Percentiles rank a stretch among this genome's conserved stretches.
phyloP scores from a whole-genome alignment of 2,797 vertebrate species.

The Argya squamiceps region DNA sequence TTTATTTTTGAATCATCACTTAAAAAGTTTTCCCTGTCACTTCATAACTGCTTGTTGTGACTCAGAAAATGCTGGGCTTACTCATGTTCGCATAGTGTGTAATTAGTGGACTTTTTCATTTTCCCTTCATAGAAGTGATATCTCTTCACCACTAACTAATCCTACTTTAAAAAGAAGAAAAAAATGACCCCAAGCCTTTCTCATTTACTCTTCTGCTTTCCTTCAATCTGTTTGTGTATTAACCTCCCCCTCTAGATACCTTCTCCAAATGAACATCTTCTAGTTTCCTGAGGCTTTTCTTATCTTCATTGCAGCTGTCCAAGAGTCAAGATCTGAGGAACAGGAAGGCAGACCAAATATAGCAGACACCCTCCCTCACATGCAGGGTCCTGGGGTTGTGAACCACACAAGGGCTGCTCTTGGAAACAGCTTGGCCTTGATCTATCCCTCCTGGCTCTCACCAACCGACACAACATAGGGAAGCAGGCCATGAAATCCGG shows the following conservation, averaged over 20 bases:
- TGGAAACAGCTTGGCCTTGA: not conserved
- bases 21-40: constrained; percentile 60
- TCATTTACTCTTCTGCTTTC: constrained; percentile 31
- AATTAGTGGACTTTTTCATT: constrained; percentile 61
- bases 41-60: constrained; percentile 53
- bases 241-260: constrained; percentile 37
- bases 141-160: constrained; percentile 15
- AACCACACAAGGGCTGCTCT: not conserved
- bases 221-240: constrained; percentile 44
- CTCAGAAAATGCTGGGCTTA: constrained; percentile 58
- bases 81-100: constrained; percentile 1
- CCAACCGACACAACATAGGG: not conserved
- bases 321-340: constrained; percentile 48
- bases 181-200: constrained; percentile 41
- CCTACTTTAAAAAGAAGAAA: constrained; percentile 2
- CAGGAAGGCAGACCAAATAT: constrained; percentile 59
- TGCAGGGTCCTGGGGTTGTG: not conserved
- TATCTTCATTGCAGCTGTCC: constrained; percentile 47
- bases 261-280: constrained; percentile 38
- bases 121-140: constrained; percentile 8
- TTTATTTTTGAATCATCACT: constrained; percentile 69
- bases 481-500: not conserved
- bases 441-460: not conserved
- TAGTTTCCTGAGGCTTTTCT: constrained; percentile 59
- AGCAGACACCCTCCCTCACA: not conserved